Conservation (phyloP, 2,797 vertebrate species). For the Urosaurus nigricauda region DNA sequence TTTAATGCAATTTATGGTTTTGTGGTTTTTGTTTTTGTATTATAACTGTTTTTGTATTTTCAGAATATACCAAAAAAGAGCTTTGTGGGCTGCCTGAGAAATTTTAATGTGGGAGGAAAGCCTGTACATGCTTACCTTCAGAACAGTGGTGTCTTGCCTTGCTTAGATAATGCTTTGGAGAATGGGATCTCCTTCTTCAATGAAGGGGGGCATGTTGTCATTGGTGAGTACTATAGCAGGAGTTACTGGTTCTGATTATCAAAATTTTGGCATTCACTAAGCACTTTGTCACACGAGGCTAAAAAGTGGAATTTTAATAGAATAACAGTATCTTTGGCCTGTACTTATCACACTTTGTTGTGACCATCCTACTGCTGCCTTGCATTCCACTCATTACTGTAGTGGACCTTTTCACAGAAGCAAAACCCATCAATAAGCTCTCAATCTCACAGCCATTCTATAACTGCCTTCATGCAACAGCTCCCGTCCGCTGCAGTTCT, state of each 20-base stretch:
- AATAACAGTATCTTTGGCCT: too few species aligned
- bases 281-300: too few species aligned
- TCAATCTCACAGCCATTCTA: too few species aligned
- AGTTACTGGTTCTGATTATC: constrained; percentile 5
- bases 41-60: constrained; percentile 54
- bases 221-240: constrained; percentile 80
- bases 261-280: background rate
- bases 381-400: too few species aligned
- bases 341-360: too few species aligned
- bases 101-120: constrained; percentile 87
- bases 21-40: background rate
- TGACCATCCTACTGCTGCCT: too few species aligned
- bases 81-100: constrained; percentile 89
- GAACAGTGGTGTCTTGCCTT: constrained; percentile 85
- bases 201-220: constrained; percentile 83
- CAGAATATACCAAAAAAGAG: constrained; percentile 87
- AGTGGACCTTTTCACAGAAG: too few species aligned
- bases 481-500: too few species aligned
- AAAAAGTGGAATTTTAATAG: too few species aligned
- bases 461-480: too few species aligned
- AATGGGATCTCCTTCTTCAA: constrained; percentile 90
- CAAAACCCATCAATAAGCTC: too few species aligned
- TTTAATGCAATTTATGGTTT: background rate
- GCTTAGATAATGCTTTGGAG: constrained; percentile 84
- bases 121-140: constrained; percentile 77